Evolutionary conservation across 2,113 vertebrate genomes (phyloP), one percentile per base, ranked within the genome.

Genomic region (Cyprinodon brontotheroides): DNA sequence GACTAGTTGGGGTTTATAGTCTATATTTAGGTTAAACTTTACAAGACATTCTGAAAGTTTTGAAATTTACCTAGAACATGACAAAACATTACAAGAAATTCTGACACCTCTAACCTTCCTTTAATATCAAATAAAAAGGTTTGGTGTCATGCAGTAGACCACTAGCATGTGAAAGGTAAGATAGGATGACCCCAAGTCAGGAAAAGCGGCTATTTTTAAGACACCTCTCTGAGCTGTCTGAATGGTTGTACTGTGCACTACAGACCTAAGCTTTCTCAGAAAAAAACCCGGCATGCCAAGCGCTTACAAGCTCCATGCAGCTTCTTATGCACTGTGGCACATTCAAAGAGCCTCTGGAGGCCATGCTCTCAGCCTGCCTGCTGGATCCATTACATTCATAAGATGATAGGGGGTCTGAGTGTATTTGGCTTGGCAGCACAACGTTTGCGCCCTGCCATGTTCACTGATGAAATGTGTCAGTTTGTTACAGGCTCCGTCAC

Each of bases 321-420:
- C 17, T 68, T 81, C 68, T 77, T 61, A 61, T 74, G 74, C 53
- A 63, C 85, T 29, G 12, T 63, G 74, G 74, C 74, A 71, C 68
- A 50, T 79, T 79, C 48, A 75, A 61, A 80, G 47, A 64, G 72
- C 80, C 72, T 36, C 79, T 61, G 85, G 82, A 81, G 72, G 85
- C 78, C 75, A 64, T 61, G 20, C 36, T 61, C 84, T 82, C 77
- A 3, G 66, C 50, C 80, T 73, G 83, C 64, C 81, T 74, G 72
- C 87, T 84, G 85, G 77, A 83, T 87, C 74, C 74, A 69, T 91
- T 83, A 83, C 80, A 82, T 82, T 74, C 80, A 85, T 89, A 87
- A 82, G 86, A 73, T 76, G 75, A 87, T 84, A 60, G 84, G 79
- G 77, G 73, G 72, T 65, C 82, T 71, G 65, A 72, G 77, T 53